These are phyloP conservation scores for Catharus minimus DNA, from an alignment of 2,113 vertebrate species.

Conservation along the genomic window DNA sequence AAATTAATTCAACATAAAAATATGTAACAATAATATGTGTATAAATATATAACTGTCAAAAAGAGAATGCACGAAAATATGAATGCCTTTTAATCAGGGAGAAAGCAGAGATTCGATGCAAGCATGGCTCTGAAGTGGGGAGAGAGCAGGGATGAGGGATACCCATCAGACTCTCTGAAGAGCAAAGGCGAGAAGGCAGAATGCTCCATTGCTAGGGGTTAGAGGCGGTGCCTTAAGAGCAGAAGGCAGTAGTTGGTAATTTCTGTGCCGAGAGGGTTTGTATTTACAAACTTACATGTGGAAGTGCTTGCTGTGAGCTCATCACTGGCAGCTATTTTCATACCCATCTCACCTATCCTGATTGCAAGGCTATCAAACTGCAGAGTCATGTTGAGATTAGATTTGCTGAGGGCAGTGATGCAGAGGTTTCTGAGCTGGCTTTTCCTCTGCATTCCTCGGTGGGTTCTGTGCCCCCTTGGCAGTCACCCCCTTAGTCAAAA, in stretches of 20 bases:
- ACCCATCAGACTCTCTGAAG: background rate
- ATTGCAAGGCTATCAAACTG: background rate
- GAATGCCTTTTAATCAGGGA: background rate
- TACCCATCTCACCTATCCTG: background rate
- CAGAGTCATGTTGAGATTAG: background rate
- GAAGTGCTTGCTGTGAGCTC: background rate
- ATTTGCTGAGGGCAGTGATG: background rate
- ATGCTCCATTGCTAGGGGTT: rapidly evolving
- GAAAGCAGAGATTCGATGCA: background rate
- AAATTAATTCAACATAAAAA: background rate
- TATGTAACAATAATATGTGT: background rate
- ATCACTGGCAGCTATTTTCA: background rate
- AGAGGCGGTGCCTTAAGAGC: background rate
- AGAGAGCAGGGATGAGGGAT: background rate
- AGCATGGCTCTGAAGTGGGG: background rate
- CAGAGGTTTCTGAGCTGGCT: background rate
- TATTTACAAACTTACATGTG: background rate
- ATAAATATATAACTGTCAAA: background rate
- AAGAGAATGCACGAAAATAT: background rate
- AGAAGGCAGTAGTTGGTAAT: background rate
- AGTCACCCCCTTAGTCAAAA: background rate
- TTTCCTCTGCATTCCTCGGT: background rate
- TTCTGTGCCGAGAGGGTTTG: background rate
- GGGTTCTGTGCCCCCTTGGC: background rate
- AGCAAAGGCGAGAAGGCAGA: background rate